Evolutionary conservation across 1,140 invertebrate species (phyloP), one percentile per base, ranked within the genome.

Genomic region (Zaprionus camerounensis): DNA sequence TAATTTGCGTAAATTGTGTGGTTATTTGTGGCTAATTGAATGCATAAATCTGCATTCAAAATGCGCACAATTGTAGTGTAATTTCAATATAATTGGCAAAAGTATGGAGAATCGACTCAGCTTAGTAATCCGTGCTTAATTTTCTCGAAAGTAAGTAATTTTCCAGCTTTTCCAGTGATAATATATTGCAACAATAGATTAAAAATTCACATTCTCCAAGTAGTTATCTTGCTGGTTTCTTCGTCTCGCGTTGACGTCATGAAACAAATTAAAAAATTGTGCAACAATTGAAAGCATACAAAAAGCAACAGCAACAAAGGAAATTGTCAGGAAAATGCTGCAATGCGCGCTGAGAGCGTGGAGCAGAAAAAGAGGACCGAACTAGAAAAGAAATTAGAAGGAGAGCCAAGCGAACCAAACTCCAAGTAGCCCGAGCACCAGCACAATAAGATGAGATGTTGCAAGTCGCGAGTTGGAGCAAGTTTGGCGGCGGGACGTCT

Each of bases 201-300:
- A 81, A 88, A 87, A 88, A 88, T 81, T 68, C 84, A n/a, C 71
- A 63, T 41, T 66, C 65, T 49, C 9, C 24, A 69, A 63, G 36
- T 34, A 62, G 49, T 65, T 77, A 56, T 67, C 74, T 68, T 71
- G 63, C 69, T 53, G 28, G 46, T 65, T 66, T 72, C 31, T 58
- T 73, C 77, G 6, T 46, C 41, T 17, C 41, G 41, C 71, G 46
- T 68, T 15, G 34, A n/a, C 58, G 75, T 67, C 84, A 84, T 65
- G 84, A 74, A 88, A 80, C 78, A 87, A 87, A 87, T 88, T 88
- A 87, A 87, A 87, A 87, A 88, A 88, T 88, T 88, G 85, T 88
- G 84, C 84, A 88, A 84, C 85, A 88, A 88, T 88, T 84, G 85
- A 80, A 87, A 80, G 84, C 78, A 76, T 69, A 73, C 76, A 79